Evolutionary conservation across 2,888 invertebrate species (phyloP), one percentile per base, ranked within the genome.

Genomic region (Pasiphila rectangulata): DNA sequence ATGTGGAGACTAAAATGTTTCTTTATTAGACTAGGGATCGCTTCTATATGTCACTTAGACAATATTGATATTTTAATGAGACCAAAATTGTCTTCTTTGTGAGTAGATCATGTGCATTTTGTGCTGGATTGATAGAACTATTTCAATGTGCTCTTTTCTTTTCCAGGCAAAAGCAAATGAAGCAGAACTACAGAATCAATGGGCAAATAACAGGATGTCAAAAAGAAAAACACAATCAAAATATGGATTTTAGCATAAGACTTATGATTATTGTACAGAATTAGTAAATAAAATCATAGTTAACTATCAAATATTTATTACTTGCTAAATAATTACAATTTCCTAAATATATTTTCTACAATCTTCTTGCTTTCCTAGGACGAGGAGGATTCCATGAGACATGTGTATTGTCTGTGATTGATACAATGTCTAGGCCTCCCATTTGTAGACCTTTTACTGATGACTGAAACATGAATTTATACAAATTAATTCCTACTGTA

Each of bases 121-220:
- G n/a, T n/a, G n/a, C n/a, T n/a, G n/a, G n/a, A n/a, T n/a, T n/a
- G n/a, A n/a, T n/a, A n/a, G n/a, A n/a, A n/a, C n/a, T n/a, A n/a
- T n/a, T n/a, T n/a, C n/a, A n/a, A n/a, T n/a, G 29, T 24, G 5
- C 39, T 34, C 37, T 34, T 35, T 46, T 49, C 67, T 49, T 58
- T 91, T 92, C 55, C 92, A 96, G 92, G 98, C 98, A 1, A 98
- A 98, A 79, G 97, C 96, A 51, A 95, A 97, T 81, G 98, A 98
- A 79, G 91, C 96, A 49, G 97, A 98, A 69, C 80, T 98, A 38
- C 96, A 98, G 75, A 97, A 96, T 71, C 95, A 96, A 83, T 98
- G 98, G 98, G 93, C 98, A 3, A 92, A 94, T 60, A 98, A 95
- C 75, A 92, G 94, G 65, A 92, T 94, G 85, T 94, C 94, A 2